Conservation (phyloP, 2,888 invertebrate genomes). For the Tuta absoluta region DNA sequence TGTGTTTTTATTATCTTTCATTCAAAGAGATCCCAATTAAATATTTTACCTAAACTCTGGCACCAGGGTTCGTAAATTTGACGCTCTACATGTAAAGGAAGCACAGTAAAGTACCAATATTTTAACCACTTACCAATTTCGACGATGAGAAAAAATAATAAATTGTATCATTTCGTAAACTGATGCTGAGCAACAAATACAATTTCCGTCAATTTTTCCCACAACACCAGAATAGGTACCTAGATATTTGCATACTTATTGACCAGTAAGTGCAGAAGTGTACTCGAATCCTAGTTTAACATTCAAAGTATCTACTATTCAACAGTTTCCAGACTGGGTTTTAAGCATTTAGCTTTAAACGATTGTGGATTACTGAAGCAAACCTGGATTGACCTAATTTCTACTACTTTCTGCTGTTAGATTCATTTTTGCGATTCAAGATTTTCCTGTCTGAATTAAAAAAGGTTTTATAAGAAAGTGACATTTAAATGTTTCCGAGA, state of each 20-base stretch:
- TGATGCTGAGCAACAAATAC: no score
- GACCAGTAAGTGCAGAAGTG: not conserved
- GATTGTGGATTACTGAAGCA: conserved; percentile 3
- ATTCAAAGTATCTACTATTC: conserved; percentile 2
- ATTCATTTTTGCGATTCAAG: not conserved
- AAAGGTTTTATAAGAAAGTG: not conserved
- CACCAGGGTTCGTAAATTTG: no score
- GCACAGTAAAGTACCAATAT: no score
- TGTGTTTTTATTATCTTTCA: no score
- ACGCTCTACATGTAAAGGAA: no score
- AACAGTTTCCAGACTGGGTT: not conserved
- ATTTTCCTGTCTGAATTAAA: not conserved
- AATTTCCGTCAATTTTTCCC: no score
- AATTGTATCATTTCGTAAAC: no score
- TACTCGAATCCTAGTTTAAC: not conserved
- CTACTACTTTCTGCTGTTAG: not conserved
- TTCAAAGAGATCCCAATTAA: no score
- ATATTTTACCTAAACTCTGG: no score
- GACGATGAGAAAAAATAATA: no score
- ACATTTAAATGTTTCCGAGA: not conserved
- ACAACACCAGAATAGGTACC: not conserved
- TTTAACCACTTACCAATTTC: no score
- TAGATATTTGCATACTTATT: conserved; percentile 2
- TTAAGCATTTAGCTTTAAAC: conserved; percentile 1
- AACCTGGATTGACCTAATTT: conserved; percentile 6